phyloP scores from a whole-genome alignment of 2,888 invertebrate genomes.

The Macrophya alboannulata region DNA sequence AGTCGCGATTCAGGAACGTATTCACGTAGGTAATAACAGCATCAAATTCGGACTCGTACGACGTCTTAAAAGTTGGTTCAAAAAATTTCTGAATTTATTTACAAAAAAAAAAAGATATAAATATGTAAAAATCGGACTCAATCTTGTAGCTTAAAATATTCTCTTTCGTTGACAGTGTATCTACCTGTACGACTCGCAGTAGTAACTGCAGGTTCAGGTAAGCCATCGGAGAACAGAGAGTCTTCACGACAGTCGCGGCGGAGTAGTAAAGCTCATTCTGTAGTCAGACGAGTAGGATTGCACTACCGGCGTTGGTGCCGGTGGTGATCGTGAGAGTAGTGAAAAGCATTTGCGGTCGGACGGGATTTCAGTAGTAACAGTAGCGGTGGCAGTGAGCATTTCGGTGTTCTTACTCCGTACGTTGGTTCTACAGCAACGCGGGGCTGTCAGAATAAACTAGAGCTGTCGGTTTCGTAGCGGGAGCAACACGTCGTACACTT shows the following conservation, averaged over 20 bases:
- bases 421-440: background rate
- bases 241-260: background rate
- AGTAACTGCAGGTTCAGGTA: background rate
- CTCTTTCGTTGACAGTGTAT: background rate
- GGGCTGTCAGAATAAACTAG: background rate
- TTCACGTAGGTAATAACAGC: background rate
- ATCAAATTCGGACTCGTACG: background rate
- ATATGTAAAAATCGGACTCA: background rate
- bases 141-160: background rate
- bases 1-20: background rate
- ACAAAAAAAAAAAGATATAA: background rate
- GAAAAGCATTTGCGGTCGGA: constrained; percentile 25
- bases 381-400: background rate
- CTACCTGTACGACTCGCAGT: too few species aligned
- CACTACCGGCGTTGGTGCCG: background rate
- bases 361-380: constrained; percentile 19
- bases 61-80: background rate
- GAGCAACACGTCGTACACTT: background rate
- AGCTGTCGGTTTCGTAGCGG: background rate
- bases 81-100: background rate
- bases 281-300: constrained; percentile 25
- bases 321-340: constrained; percentile 9
- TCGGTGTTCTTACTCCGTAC: background rate
- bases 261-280: constrained; percentile 30
- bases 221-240: background rate